Conservation (phyloP, 2,113 vertebrate genomes). For the Otus sunia region DNA sequence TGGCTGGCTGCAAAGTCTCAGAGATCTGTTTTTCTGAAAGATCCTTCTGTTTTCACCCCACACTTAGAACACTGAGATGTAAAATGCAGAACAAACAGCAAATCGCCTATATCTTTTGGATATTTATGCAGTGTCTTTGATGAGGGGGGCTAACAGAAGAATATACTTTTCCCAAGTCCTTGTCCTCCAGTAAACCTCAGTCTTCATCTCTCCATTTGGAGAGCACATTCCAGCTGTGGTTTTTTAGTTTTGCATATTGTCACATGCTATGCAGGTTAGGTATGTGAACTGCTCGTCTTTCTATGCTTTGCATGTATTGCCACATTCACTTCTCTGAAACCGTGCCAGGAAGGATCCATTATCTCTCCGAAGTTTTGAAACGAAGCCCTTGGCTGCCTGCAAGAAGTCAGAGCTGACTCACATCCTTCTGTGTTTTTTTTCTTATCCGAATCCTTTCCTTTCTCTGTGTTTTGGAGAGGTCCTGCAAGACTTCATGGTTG, state of each 20-base stretch:
- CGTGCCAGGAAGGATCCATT: not conserved
- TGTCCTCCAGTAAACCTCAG: not conserved
- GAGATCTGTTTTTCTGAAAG: not conserved
- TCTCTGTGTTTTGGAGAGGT: conserved; percentile 20
- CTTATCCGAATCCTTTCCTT: not conserved
- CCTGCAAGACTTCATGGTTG: not conserved
- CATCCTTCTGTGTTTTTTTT: not conserved
- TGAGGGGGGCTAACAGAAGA: not conserved
- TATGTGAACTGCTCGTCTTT: not conserved
- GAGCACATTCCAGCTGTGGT: not conserved
- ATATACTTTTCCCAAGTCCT: not conserved
- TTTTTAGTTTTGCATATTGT: not conserved
- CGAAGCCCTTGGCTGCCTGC: not conserved
- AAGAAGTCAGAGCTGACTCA: conserved; percentile 31
- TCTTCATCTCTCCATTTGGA: not conserved
- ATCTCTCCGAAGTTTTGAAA: not conserved
- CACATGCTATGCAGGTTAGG: not conserved
- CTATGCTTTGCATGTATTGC: not conserved
- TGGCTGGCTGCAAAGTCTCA: not conserved
- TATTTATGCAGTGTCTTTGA: not conserved
- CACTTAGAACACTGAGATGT: not conserved
- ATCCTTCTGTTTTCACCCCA: not conserved
- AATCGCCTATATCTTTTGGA: not conserved
- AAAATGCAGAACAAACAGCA: not conserved
- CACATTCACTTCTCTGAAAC: not conserved